A percentile compares a stretch with the other conserved stretches of the same genome.
Evolutionary conservation across 2,888 invertebrate species (phyloP).

Genomic region (Lamproptera curius): DNA sequence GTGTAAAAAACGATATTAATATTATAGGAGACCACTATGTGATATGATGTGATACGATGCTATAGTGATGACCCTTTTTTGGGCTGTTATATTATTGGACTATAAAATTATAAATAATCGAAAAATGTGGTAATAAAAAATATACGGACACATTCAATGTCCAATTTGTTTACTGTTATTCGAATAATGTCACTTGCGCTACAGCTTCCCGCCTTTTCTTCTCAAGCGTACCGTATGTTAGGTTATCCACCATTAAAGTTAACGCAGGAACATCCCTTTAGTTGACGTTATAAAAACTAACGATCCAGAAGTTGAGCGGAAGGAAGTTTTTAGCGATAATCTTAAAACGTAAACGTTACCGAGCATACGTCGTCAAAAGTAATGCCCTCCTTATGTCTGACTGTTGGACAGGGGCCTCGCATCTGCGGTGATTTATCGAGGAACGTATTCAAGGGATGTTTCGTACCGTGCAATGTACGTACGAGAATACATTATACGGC

Average conservation of each 20-base stretch:
- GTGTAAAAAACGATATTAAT: not conserved
- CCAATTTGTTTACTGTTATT: too few relatives aligned
- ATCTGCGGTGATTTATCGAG: not conserved
- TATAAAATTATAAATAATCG: too few relatives aligned
- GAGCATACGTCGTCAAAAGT: conserved; percentile 2
- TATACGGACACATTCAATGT: too few relatives aligned
- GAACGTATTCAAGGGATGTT: not conserved
- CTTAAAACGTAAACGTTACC: conserved; percentile 1
- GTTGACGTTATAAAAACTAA: conserved; percentile 9
- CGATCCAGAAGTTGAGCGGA: conserved; percentile 4
- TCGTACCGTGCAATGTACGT: not conserved
- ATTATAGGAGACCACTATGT: not conserved
- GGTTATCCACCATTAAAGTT: conserved; percentile 6
- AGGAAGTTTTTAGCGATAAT: conserved; percentile 5
- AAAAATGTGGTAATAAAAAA: too few relatives aligned
- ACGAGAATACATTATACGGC: too few relatives aligned
- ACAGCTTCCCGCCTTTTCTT: too few relatives aligned
- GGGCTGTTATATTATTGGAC: too few relatives aligned
- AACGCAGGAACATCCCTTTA: conserved; percentile 9
- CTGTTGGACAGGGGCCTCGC: not conserved
- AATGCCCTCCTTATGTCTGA: not conserved
- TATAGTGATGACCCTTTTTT: too few relatives aligned
- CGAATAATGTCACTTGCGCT: too few relatives aligned
- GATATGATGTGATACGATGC: not conserved
- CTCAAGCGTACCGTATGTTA: too few relatives aligned